Conservation (phyloP, 2,113 vertebrate species). For the Meriones unguiculatus region DNA sequence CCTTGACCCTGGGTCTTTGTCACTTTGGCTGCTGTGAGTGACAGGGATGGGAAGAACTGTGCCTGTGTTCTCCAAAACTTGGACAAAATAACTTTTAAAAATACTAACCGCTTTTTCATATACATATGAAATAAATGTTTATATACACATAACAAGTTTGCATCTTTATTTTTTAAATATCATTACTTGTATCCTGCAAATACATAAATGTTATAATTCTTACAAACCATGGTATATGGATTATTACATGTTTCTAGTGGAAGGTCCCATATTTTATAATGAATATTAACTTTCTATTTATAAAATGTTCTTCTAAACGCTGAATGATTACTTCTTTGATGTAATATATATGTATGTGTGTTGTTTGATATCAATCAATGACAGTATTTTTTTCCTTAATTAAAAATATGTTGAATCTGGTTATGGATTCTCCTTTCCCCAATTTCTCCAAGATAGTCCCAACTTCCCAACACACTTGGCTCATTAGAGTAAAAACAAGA, state of each 20-base stretch:
- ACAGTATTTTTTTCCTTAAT: neutral
- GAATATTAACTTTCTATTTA: slow-evolving; percentile 16
- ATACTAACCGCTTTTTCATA: neutral
- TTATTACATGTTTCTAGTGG: neutral
- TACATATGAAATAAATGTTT: neutral
- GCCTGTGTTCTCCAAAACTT: neutral
- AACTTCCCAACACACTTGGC: neutral
- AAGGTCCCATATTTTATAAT: neutral
- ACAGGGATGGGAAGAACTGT: neutral
- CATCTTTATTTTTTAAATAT: neutral
- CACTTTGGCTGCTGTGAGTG: neutral
- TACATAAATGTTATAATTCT: neutral
- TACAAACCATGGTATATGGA: neutral
- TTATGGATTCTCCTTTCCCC: neutral
- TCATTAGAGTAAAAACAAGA: neutral
- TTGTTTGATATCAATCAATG: neutral
- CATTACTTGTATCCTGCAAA: too few relatives aligned
- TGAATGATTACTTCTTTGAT: slow-evolving; percentile 12
- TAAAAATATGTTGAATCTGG: neutral
- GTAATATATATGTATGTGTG: neutral
- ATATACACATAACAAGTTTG: neutral
- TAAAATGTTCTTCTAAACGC: neutral
- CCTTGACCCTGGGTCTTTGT: neutral
- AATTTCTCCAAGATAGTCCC: neutral
- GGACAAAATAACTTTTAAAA: neutral